Percentiles rank a stretch among this genome's conserved stretches.
phyloP scores from a whole-genome alignment of 2,888 invertebrate genomes.

The Chymomyza caudatula region DNA sequence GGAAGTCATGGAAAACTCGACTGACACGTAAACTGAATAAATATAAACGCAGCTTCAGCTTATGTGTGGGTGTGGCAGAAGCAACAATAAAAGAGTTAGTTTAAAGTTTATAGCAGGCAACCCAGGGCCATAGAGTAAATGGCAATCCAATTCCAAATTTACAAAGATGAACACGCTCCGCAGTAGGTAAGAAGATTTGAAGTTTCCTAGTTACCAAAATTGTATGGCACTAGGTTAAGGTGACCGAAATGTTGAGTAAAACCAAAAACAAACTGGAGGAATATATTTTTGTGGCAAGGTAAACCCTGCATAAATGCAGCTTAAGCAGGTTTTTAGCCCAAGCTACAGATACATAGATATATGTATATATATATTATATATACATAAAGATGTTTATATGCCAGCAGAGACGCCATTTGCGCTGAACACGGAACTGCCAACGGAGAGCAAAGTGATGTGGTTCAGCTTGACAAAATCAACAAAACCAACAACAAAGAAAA shows the following conservation, averaged over 20 bases:
- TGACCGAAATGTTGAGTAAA: background rate
- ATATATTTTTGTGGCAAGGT: background rate
- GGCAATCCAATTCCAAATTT: conserved; percentile 38
- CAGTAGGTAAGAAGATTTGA: background rate
- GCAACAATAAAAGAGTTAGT: conserved; percentile 17
- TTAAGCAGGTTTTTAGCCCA: background rate
- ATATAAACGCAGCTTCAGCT: conserved; percentile 64
- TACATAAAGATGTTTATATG: too few relatives aligned
- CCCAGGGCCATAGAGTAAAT: conserved; percentile 16
- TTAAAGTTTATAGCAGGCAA: background rate
- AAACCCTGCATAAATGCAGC: background rate
- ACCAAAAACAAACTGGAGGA: background rate
- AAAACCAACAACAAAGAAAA: conserved; percentile 5
- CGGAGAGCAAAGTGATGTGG: background rate
- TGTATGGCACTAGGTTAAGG: background rate
- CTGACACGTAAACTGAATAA: conserved; percentile 68
- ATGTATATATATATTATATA: too few relatives aligned
- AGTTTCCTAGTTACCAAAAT: background rate
- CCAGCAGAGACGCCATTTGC: too few relatives aligned
- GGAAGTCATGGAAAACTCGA: conserved; percentile 19
- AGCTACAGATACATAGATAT: background rate
- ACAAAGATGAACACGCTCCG: conserved; percentile 20
- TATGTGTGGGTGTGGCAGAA: conserved; percentile 43
- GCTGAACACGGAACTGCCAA: background rate
- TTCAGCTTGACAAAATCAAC: background rate